A percentile compares a stretch with the other conserved stretches of the same genome.
These are phyloP conservation scores for Montifringilla adamsi DNA, from an alignment of 2,113 vertebrate species.

Conservation along the genomic window DNA sequence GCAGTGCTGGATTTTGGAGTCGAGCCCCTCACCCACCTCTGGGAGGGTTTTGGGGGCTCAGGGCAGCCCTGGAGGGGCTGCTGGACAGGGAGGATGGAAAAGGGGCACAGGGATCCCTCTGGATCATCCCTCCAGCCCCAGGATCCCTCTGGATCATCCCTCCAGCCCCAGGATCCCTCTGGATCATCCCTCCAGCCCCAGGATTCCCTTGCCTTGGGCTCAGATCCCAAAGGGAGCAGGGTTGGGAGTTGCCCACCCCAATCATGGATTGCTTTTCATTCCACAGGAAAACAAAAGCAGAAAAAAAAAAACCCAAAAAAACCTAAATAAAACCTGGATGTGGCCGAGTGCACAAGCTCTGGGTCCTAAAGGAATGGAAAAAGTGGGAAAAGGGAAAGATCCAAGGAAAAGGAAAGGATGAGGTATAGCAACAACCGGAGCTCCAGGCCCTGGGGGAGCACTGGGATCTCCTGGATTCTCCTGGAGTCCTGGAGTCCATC, in stretches of 20 bases:
- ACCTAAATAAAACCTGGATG: not conserved
- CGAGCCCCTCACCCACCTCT: fast-evolving
- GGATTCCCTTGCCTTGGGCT: not conserved
- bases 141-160: too few species aligned
- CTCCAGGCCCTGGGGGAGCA: not conserved
- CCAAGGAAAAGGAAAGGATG: not conserved
- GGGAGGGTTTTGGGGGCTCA: not conserved
- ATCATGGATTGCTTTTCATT: not conserved
- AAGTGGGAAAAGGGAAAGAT: not conserved
- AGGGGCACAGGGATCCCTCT: not conserved
- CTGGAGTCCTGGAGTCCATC: not conserved
- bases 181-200: not conserved
- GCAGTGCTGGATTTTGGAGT: not conserved
- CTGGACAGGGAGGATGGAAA: not conserved
- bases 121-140: too few species aligned
- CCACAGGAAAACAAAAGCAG: not conserved
- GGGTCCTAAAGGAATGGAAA: not conserved
- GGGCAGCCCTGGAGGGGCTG: not conserved
- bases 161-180: not conserved
- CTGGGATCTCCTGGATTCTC: not conserved
- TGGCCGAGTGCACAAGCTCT: conserved; percentile 6
- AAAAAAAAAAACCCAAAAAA: not conserved
- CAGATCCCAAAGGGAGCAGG: not conserved
- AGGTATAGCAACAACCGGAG: conserved; percentile 49
- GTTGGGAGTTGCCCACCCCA: not conserved